Evolutionary conservation across 2,888 invertebrate genomes (phyloP), one percentile per base, ranked within the genome.

Genomic region (Xylota segnis): DNA sequence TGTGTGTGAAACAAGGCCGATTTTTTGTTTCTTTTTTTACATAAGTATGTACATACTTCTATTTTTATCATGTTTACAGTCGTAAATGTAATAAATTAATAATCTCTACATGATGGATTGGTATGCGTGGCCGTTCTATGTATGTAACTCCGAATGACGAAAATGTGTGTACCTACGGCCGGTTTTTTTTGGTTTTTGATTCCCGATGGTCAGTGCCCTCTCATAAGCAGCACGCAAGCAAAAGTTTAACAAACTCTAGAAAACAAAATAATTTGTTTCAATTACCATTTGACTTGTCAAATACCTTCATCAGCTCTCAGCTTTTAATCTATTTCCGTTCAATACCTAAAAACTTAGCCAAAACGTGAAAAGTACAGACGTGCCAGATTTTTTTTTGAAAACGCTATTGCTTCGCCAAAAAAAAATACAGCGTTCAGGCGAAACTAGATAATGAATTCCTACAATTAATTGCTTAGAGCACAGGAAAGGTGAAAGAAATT

Each of bases 191-290:
- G 14, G 16, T 54, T n/a, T n/a, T n/a, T 27, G 16, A 12, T 4
- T 18, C 14, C 54, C 52, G 5, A 45, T 66, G 76, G 76, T 76
- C 76, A 68, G 34, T 76, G 76, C 50, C 68, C 76, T 59, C 59
- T n/a, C 71, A 32, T 23, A 76, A 58, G 40, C 29, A 45, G 16
- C 23, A 18, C 27, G 7, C 32, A 50, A 58, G 40, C 43, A 18
- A 58, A 76, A 76, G 58, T 68, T 76, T 68, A 76, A 68, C 45
- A 76, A 68, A 50, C 58, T 56, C 47, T 56, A 61, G 29, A 7
- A 34, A 10, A 34, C 52, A 29, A 52, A 16, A 72, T 52, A 2
- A 3, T 23, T 40, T 65, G 63, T 54, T 65, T 40, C 63, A 56
- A 56, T 66, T 58, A 47, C 74, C 54, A 65, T 74, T 72, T 52